Base-by-base conservation (phyloP, 2,113 vertebrate species). In the Myanophis thanlyinensis region DNA sequence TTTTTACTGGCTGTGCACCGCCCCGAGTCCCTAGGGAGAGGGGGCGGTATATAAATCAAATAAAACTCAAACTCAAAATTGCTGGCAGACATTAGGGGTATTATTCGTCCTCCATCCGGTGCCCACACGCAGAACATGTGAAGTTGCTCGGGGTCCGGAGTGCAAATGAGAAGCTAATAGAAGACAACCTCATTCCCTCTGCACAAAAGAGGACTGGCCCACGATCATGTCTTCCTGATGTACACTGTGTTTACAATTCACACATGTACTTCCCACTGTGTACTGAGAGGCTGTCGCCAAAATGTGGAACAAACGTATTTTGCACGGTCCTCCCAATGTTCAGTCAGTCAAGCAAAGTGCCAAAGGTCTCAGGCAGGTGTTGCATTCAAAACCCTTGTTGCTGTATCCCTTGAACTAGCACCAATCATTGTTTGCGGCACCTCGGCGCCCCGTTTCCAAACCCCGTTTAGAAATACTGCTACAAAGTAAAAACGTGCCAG, bases 301-400 rank as follows among this genome's bases (percentile, higher is more conserved):
- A 94, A 94, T 62, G 92, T 91, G 1, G 88, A 23, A 10, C 95
- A 94, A 18, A 8, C 95, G 94, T 86, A 3, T 35, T 51, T 88
- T 87, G 89, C 94, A 91, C 94, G 95, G 11, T n/a, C 91, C 30
- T 93, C 56, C 35, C 25, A 49, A 30, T 94, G 94, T 27, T 48
- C 54, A 3, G 93, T 40, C 52, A 95, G 90, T 0, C 56, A 86
- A 2, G 90, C 85, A 35, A 91, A 48, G n/a, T 51, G 80, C 84
- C 52, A 27, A 95, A 96, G 84, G 51, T 30, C 91, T 94, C 25
- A 93, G 88, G 2, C 97, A 96, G 85, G 98, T 96, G 0, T 96
- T 93, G 84, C 98, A 98, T 0, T 95, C 27, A 23, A 52, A 90
- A 4, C 12, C n/a, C 35, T 18, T 27, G 2, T 18, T 18, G n/a